These are phyloP conservation scores for Leptopilina boulardi DNA, from an alignment of 1,140 invertebrate genomes.

Conservation along the genomic window DNA sequence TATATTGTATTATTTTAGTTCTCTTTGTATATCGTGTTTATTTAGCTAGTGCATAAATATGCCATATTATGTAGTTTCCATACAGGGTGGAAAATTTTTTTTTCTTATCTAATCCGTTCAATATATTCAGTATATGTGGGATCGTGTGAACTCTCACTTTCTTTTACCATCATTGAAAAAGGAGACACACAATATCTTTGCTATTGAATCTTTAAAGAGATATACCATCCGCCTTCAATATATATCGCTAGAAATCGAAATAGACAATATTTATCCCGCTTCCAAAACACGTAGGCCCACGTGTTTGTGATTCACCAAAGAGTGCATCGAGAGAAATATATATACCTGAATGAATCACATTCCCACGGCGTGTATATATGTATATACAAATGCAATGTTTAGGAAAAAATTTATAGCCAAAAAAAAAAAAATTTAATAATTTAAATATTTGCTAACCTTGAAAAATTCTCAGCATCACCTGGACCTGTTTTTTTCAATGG, in stretches of 20 bases:
- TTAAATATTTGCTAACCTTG: no score
- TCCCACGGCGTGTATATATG: background rate
- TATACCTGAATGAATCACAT: background rate
- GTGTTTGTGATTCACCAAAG: constrained; percentile 51
- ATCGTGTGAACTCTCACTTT: constrained; percentile 6
- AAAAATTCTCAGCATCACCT: no score
- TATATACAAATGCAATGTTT: no score
- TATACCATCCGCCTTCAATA: constrained; percentile 52
- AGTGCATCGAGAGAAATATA: constrained; percentile 40
- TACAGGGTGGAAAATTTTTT: background rate
- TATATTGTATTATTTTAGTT: background rate
- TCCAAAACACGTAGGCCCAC: constrained; percentile 46
- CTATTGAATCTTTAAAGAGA: background rate
- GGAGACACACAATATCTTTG: background rate
- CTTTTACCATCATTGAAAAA: background rate
- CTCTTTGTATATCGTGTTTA: no score
- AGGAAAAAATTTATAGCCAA: no score
- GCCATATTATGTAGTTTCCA: background rate
- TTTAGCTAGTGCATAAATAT: background rate
- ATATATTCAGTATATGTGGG: background rate
- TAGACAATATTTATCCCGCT: constrained; percentile 47
- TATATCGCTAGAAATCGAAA: background rate
- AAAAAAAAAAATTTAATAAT: no score
- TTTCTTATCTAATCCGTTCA: background rate
- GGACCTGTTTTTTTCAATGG: no score